A percentile compares a stretch with the other conserved stretches of the same genome.
These are phyloP conservation scores for Leptinotarsa undecemlineata DNA, from an alignment of 1,140 invertebrate species.

Conservation along the genomic window DNA sequence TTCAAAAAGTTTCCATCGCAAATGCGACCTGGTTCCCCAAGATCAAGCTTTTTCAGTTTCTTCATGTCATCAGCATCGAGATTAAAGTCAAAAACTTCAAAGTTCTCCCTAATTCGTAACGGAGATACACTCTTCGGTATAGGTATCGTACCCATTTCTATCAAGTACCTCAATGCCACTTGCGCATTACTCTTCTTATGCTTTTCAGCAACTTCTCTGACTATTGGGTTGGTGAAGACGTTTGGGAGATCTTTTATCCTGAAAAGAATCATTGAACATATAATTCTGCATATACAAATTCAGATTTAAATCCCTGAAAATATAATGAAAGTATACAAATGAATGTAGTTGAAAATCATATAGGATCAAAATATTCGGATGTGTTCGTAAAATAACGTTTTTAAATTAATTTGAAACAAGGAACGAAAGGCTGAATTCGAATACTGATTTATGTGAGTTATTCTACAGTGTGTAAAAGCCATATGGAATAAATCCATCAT, in stretches of 20 bases:
- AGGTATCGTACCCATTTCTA: conserved; percentile 72
- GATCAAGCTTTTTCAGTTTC: conserved; percentile 62
- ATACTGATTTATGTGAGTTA: too few relatives aligned
- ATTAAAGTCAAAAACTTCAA: conserved; percentile 67
- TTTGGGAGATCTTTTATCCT: conserved; percentile 61
- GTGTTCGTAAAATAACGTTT: too few relatives aligned
- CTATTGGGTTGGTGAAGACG: conserved; percentile 68
- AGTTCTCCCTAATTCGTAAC: conserved; percentile 68
- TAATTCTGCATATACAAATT: too few relatives aligned
- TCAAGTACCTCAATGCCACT: conserved; percentile 74
- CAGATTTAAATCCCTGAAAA: too few relatives aligned
- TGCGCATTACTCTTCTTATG: conserved; percentile 77
- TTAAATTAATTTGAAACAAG: too few relatives aligned
- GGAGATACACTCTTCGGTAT: conserved; percentile 85
- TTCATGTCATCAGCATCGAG: conserved; percentile 61
- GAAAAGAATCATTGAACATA: neutral
- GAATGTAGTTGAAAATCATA: too few relatives aligned
- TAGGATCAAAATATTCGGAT: too few relatives aligned
- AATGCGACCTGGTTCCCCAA: conserved; percentile 61
- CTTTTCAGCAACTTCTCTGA: conserved; percentile 69
- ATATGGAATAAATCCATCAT: too few relatives aligned
- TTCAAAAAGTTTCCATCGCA: conserved; percentile 56
- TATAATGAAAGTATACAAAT: too few relatives aligned
- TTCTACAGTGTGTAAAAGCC: too few relatives aligned
- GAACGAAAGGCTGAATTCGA: too few relatives aligned